Evolutionary conservation across 2,888 invertebrate species (phyloP), one percentile per base, ranked within the genome.

Genomic region (Plagodis pulveraria): DNA sequence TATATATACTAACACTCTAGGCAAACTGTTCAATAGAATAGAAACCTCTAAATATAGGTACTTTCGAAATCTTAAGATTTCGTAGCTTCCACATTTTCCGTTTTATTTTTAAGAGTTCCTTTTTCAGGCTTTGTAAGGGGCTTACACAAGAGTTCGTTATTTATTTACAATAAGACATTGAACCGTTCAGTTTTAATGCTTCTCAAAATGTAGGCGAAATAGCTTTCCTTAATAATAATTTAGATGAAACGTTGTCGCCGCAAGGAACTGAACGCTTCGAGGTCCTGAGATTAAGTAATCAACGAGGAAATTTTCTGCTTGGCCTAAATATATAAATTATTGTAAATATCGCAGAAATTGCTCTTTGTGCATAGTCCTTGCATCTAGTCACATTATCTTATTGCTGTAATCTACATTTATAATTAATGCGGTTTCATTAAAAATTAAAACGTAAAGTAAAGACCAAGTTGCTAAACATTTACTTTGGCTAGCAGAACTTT

Each of bases 211-310:
- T 41, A 42, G 22, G 9, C 32, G 42, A 49, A 58, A 53, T 41
- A 11, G 32, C 44, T 50, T 41, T 32, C 35, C n/a, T n/a, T n/a
- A n/a, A n/a, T 47, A 51, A 58, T 54, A 71, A 73, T 76, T 74
- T 66, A 69, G 68, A 70, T 66, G 58, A 71, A 71, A 60, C 65
- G 60, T 49, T 61, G 64, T 64, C 71, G 63, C 53, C 48, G 46
- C 62, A 62, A 66, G 66, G 61, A 70, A 73, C 74, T 77, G 69
- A 75, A 67, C 66, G 67, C 62, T 63, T 54, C 61, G 45, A 55
- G 51, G 44, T 47, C 4, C 58, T 50, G 60, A 71, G 69, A 75
- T 78, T 74, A 73, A 71, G 71, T 71, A 75, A 76, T 73, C 72
- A 73, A 72, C 69, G 65, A 53, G 61, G 56, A 67, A 70, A 65